These are phyloP conservation scores for Brachylomia viminalis DNA, from an alignment of 2,888 invertebrate genomes.

Conservation along the genomic window DNA sequence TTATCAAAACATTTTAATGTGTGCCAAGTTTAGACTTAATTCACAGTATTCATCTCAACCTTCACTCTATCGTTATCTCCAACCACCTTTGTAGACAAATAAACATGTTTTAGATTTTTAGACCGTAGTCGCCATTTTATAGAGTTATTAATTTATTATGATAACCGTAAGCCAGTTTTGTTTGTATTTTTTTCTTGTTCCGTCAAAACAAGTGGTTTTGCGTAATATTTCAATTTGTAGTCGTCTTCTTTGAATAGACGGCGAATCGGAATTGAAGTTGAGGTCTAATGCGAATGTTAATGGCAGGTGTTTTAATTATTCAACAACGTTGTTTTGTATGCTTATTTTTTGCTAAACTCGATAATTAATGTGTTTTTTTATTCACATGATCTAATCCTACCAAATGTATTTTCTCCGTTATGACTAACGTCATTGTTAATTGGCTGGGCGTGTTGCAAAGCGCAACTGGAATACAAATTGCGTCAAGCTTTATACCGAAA, in stretches of 20 bases:
- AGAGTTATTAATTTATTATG: conserved; percentile 73
- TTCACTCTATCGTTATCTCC: conserved; percentile 47
- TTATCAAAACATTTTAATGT: conserved; percentile 47
- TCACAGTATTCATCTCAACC: conserved; percentile 31
- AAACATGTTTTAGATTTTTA: conserved; percentile 70
- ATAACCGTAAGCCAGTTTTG: conserved; percentile 65
- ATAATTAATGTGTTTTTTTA: conserved; percentile 28
- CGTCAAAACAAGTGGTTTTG: conserved; percentile 58
- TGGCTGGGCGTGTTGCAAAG: conserved; percentile 3
- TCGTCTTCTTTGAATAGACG: conserved; percentile 44
- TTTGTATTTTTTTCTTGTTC: conserved; percentile 70
- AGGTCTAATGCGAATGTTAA: conserved; percentile 36
- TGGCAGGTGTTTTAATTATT: conserved; percentile 49
- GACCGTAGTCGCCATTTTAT: conserved; percentile 68
- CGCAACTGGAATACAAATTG: background rate
- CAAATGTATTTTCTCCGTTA: conserved; percentile 10
- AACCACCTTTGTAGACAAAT: conserved; percentile 41
- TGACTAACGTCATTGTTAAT: conserved; percentile 26
- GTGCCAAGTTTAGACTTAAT: conserved; percentile 46
- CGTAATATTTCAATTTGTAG: conserved; percentile 61
- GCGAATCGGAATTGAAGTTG: conserved; percentile 26
- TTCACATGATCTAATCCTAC: conserved; percentile 2
- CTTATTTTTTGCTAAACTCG: conserved; percentile 36
- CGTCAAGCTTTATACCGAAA: background rate
- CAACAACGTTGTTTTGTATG: conserved; percentile 19